Evolutionary conservation across 2,113 vertebrate species (phyloP).

Genomic region (Clupea harengus): DNA sequence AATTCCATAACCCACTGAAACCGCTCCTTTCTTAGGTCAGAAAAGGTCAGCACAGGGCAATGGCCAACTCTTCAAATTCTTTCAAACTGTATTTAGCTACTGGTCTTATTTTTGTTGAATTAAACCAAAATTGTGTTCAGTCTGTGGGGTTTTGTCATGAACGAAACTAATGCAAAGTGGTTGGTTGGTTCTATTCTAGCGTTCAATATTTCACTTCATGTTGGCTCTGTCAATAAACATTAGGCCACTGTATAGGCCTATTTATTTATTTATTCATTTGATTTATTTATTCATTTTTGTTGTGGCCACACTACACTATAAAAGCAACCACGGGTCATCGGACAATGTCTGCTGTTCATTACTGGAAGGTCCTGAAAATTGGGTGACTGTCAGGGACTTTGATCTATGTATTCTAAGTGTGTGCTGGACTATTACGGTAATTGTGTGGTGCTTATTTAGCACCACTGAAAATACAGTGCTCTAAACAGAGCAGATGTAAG

Average conservation of each 20-base stretch:
- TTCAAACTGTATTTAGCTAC: too few species aligned
- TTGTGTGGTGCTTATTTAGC: background rate
- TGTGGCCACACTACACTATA: background rate
- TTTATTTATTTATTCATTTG: background rate
- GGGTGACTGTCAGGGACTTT: background rate
- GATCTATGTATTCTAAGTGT: background rate
- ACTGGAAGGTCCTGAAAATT: background rate
- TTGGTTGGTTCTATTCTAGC: background rate
- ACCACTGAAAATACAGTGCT: background rate
- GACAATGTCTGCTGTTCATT: background rate
- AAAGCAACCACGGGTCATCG: background rate
- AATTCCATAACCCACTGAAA: too few species aligned
- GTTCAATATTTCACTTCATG: background rate
- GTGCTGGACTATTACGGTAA: background rate
- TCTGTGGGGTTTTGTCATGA: too few species aligned
- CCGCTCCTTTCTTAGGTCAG: too few species aligned
- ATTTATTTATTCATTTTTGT: background rate
- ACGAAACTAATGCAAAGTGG: background rate
- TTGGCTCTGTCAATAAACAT: background rate
- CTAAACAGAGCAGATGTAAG: background rate
- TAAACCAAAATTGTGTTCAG: too few species aligned
- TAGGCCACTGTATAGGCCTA: background rate
- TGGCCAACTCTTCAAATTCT: too few species aligned
- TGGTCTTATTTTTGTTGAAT: too few species aligned
- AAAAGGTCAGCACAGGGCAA: too few species aligned